Evolutionary conservation across 2,797 vertebrate species (phyloP).

Genomic region (Phoebastria nigripes): DNA sequence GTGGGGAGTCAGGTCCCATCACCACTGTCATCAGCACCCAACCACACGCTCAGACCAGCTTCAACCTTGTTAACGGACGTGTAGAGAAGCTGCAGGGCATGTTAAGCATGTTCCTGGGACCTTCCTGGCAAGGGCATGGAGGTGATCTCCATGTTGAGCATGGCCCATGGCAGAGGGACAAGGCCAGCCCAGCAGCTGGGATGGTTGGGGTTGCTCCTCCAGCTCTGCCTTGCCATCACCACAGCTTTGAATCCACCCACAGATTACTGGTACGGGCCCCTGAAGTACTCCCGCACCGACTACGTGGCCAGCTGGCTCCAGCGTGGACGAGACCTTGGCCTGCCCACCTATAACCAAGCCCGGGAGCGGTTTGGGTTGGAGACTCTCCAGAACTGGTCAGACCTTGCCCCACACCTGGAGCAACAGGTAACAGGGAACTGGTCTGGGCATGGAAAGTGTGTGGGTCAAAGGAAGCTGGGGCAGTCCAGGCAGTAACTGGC

Average conservation of each 20-base stretch:
- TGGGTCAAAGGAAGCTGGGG: not conserved
- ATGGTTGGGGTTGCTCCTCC: not conserved
- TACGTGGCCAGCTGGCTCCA: slow-evolving; percentile 86
- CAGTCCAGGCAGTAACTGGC: not conserved
- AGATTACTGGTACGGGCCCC: slow-evolving; percentile 95
- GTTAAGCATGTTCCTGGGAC: not conserved
- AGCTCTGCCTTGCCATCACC: not conserved
- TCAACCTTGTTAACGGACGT: not conserved
- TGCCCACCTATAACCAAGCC: slow-evolving; percentile 85
- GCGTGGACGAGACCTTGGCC: slow-evolving; percentile 88
- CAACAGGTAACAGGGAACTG: slow-evolving; percentile 16
- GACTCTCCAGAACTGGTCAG: slow-evolving; percentile 75
- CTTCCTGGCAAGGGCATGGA: not conserved
- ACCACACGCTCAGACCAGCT: accelerated
- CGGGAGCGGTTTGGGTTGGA: slow-evolving; percentile 75
- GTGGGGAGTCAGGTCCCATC: not conserved
- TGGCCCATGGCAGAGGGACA: not conserved
- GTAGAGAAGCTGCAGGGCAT: not conserved
- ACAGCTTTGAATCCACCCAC: not conserved
- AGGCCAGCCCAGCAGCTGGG: not conserved
- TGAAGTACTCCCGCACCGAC: slow-evolving; percentile 87
- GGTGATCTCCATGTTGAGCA: not conserved
- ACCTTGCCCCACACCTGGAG: slow-evolving; percentile 72
- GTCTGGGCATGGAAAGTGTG: accelerated
- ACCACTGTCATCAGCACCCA: not conserved